Evolutionary conservation across 23 tunicate genomes (phyloP).

Genomic region (Halocynthia roretzi): DNA sequence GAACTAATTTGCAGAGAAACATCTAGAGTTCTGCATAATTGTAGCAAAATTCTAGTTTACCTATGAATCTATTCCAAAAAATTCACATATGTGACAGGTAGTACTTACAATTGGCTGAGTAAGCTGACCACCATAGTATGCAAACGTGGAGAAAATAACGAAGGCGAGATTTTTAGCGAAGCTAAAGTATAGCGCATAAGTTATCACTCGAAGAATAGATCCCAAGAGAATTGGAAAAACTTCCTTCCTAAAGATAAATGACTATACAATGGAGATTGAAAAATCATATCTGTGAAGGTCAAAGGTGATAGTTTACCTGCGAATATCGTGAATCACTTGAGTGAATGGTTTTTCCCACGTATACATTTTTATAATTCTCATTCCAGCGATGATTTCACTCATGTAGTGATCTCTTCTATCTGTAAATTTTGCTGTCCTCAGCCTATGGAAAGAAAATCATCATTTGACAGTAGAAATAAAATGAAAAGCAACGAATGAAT

Average conservation of each 20-base stretch:
- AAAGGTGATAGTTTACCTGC: slow-evolving; percentile 17
- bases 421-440: slow-evolving; percentile 24
- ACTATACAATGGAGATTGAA: not conserved
- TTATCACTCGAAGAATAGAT: slow-evolving; percentile 22
- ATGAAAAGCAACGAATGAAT: no score
- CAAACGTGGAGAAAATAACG: slow-evolving; percentile 16
- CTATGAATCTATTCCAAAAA: no score
- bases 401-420: slow-evolving; percentile 36
- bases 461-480: no score
- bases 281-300: no score
- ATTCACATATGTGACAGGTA: no score
- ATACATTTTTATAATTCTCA: slow-evolving; percentile 64
- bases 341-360: slow-evolving; percentile 58
- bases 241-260: slow-evolving; percentile 20
- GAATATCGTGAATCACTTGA: slow-evolving; percentile 17
- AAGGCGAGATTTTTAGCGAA: slow-evolving; percentile 8
- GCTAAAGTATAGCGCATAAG: slow-evolving; percentile 2
- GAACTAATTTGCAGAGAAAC: not conserved
- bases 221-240: slow-evolving; percentile 10
- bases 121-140: slow-evolving; percentile 15
- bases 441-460: not conserved
- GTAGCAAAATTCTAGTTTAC: no score
- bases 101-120: slow-evolving; percentile 21
- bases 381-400: slow-evolving; percentile 55
- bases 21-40: no score